These are phyloP conservation scores for Rambutsinella grinnellia DNA, from an alignment of 2,888 invertebrate species.

Conservation along the genomic window DNA sequence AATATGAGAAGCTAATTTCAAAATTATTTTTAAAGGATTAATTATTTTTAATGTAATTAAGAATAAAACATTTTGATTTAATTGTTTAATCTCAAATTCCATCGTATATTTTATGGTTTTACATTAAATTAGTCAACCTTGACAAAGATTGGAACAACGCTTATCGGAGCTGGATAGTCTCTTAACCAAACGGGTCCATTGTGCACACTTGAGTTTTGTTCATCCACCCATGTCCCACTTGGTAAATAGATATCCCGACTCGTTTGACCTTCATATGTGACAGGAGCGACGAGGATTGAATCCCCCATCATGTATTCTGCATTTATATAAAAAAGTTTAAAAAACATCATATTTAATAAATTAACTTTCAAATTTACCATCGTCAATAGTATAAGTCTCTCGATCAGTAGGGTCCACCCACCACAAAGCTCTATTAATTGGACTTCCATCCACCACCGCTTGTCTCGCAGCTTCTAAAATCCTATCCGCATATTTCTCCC, in stretches of 20 bases:
- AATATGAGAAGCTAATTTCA: too few relatives aligned
- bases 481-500: conserved; percentile 33
- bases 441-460: conserved; percentile 76
- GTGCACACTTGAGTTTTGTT: conserved; percentile 66
- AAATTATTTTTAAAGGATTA: too few relatives aligned
- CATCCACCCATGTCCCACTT: conserved; percentile 77
- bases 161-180: conserved; percentile 78
- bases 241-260: conserved; percentile 83
- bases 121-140: too few relatives aligned
- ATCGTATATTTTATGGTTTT: too few relatives aligned
- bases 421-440: conserved; percentile 87
- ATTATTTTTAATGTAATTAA: too few relatives aligned
- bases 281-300: conserved; percentile 82
- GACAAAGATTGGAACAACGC: conserved; percentile 79
- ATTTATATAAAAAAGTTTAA: too few relatives aligned
- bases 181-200: conserved; percentile 76
- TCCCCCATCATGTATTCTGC: conserved; percentile 86
- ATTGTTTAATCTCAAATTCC: too few relatives aligned
- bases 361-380: conserved; percentile 69
- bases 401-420: conserved; percentile 81
- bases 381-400: conserved; percentile 72
- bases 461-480: conserved; percentile 74
- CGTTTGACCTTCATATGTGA: conserved; percentile 75
- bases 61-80: too few relatives aligned
- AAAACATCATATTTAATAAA: too few relatives aligned